phyloP scores from a whole-genome alignment of 2,888 invertebrate genomes.

The Mantis religiosa region DNA sequence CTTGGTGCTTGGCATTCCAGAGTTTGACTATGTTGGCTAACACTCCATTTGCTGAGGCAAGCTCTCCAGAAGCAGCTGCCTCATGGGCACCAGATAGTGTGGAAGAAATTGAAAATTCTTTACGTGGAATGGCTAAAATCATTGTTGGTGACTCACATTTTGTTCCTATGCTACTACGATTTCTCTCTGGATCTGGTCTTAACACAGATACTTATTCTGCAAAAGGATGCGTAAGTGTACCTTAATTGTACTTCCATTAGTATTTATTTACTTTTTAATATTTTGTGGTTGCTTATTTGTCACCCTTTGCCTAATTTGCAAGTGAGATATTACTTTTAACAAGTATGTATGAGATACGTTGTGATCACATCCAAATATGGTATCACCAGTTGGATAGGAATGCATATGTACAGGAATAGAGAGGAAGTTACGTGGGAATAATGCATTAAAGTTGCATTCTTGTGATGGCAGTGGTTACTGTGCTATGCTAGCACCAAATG shows the following conservation, averaged over 20 bases:
- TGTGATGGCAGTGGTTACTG: no score
- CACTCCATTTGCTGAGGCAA: slow-evolving; percentile 17
- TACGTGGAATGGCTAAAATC: slow-evolving; percentile 58
- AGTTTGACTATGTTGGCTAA: slow-evolving; percentile 54
- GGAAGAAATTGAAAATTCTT: slow-evolving; percentile 33
- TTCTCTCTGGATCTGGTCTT: slow-evolving; percentile 62
- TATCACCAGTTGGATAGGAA: no score
- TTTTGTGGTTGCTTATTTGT: no score
- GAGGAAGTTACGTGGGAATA: no score
- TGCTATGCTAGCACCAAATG: no score
- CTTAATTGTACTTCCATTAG: background rate
- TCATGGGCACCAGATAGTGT: slow-evolving; percentile 17
- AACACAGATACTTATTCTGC: slow-evolving; percentile 45
- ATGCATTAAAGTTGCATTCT: no score
- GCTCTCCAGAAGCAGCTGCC: background rate
- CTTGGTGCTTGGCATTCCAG: slow-evolving; percentile 77
- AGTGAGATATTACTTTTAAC: background rate
- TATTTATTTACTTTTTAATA: background rate
- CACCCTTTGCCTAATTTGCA: no score
- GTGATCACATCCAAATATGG: no score
- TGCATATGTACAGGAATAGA: no score
- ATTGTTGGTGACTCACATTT: slow-evolving; percentile 64
- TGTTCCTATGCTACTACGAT: slow-evolving; percentile 61
- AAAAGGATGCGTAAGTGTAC: slow-evolving; percentile 50
- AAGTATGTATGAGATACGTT: no score